Evolutionary conservation across 1,140 invertebrate genomes (phyloP), one percentile per base, ranked within the genome.

Genomic region (Neuroterus valhalla): DNA sequence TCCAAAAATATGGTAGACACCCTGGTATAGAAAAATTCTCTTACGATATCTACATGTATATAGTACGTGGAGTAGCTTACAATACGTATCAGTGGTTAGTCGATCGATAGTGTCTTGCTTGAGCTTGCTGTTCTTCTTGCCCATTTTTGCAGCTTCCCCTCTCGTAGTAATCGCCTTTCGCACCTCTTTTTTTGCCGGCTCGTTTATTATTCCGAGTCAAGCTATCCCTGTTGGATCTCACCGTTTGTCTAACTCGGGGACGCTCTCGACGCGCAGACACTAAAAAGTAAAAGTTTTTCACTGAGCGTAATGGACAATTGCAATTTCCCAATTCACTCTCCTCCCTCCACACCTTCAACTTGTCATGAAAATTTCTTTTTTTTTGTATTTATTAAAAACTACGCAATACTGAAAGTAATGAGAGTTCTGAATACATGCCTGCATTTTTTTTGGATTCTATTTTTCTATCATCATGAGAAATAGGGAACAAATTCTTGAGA

Each of bases 81-180:
- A 97, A 91, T 97, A 97, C 78, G 96, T 97, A 81, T 95, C 95
- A 69, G 93, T 95, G 81, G 95, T 96, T 74, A 97, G 92, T 82
- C 95, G 92, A 89, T 96, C 95, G 88, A 97, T 96, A 76, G 96
- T 96, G 89, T 97, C 96, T 89, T 96, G 95, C 92, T 96, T 97
- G 86, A 97, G 93, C 92, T 97, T 97, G 66, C 96, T 97, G 88
- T 96, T 97, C 90, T 96, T 96, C 92, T 97, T 97, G 81, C 87
- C 86, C 87, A 88, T 88, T 76, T 85, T 87, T 46, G 75, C 62
- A 71, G 62, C 66, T 75, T 73, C 67, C 19, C 4, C 38, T 42
- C 68, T 38, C 55, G 23, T 52, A 38, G 42, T 71, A 70, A 75
- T 66, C 75, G 74, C 48, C 72, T n/a, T 17, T 44, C 23, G 3